These are phyloP conservation scores for Dicranocentrus wangi DNA, from an alignment of 2,888 invertebrate genomes.

Conservation along the genomic window DNA sequence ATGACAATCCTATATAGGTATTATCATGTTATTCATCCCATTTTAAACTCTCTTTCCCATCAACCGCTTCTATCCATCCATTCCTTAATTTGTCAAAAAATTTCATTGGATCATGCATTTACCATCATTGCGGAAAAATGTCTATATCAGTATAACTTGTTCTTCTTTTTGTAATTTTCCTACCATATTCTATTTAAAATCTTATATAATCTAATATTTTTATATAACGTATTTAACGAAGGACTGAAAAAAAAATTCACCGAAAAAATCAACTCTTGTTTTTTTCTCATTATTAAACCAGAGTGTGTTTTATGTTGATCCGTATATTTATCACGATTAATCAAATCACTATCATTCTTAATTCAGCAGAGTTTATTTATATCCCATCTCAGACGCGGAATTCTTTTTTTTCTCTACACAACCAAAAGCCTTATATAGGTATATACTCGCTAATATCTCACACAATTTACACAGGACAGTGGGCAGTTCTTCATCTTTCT, in stretches of 20 bases:
- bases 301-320: constrained; percentile 37
- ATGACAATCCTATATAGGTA: too few relatives aligned
- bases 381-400: background rate
- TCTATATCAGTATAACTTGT: constrained; percentile 8
- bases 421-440: too few relatives aligned
- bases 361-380: constrained; percentile 11
- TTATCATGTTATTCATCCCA: too few relatives aligned
- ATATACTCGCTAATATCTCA: too few relatives aligned
- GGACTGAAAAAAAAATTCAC: constrained; percentile 32
- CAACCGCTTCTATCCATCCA: too few relatives aligned
- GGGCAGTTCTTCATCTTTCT: background rate
- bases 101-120: too few relatives aligned
- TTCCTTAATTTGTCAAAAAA: background rate
- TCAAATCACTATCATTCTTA: constrained; percentile 58
- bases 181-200: constrained; percentile 62
- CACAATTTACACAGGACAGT: too few relatives aligned
- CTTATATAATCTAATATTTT: constrained; percentile 2
- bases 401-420: constrained; percentile 10
- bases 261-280: constrained; percentile 32
- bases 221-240: constrained; percentile 17
- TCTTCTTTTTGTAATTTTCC: constrained; percentile 44
- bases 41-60: too few relatives aligned
- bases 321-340: constrained; percentile 50
- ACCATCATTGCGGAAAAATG: too few relatives aligned
- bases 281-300: constrained; percentile 35